Percentiles rank a stretch among this genome's conserved stretches.
Conservation (phyloP, 2,113 vertebrate genomes). For the Astur gentilis region DNA sequence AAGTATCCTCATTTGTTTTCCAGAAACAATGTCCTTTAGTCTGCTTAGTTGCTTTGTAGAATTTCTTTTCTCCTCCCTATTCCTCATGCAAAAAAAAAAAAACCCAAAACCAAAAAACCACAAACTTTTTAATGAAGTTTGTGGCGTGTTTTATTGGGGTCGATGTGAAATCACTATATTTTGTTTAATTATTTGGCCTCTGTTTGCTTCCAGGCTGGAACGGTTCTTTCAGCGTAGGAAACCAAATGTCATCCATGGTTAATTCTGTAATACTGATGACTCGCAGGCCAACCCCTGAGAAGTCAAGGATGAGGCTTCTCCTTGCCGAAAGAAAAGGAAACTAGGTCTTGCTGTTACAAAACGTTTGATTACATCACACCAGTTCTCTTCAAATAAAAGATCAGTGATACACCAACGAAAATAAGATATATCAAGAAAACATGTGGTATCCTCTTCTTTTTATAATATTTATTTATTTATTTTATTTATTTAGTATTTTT, state of each 20-base stretch:
- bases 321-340: slow-evolving; percentile 48
- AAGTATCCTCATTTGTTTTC: background rate
- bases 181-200: slow-evolving; percentile 2
- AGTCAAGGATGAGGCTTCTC: slow-evolving; percentile 57
- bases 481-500: slow-evolving; percentile 68
- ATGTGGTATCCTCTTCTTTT: slow-evolving; percentile 59
- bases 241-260: slow-evolving; percentile 31
- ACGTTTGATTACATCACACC: slow-evolving; percentile 67
- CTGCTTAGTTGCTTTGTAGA: background rate
- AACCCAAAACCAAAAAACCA: too few relatives aligned
- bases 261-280: slow-evolving; percentile 32
- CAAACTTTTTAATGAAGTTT: background rate
- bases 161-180: background rate
- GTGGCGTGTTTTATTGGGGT: background rate
- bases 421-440: slow-evolving; percentile 64
- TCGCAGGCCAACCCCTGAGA: slow-evolving; percentile 64
- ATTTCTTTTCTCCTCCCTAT: background rate
- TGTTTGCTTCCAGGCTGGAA: slow-evolving; percentile 38
- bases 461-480: slow-evolving; percentile 9
- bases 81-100: background rate
- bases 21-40: background rate
- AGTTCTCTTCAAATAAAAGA: slow-evolving; percentile 72
- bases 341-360: slow-evolving; percentile 71
- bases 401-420: slow-evolving; percentile 70
- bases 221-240: slow-evolving; percentile 12